phyloP scores from a whole-genome alignment of 2,113 vertebrate genomes.

The Xyliphius kryptos region DNA sequence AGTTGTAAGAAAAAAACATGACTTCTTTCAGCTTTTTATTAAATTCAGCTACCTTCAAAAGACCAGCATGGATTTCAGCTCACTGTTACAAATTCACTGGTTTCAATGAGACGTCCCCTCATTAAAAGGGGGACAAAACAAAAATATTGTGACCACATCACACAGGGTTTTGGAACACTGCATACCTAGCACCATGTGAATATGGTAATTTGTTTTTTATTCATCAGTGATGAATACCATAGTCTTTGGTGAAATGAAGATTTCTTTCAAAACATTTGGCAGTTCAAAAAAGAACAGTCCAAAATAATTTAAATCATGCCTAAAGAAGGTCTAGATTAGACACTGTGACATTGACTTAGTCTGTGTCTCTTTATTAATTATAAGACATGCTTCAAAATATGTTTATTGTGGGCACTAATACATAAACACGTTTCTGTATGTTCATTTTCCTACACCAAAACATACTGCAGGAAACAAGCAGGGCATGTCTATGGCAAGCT shows the following conservation, averaged over 20 bases:
- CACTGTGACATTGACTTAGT: not conserved
- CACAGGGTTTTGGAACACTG: conserved; percentile 24
- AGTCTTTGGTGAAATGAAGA: not conserved
- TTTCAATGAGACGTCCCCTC: conserved; percentile 31
- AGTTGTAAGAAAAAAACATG: conserved; percentile 9
- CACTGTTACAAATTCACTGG: conserved; percentile 26
- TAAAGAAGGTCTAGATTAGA: not conserved
- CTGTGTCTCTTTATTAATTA: not conserved
- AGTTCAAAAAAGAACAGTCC: not conserved
- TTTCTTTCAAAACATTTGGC: not conserved
- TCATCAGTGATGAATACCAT: conserved; percentile 6
- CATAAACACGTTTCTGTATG: not conserved
- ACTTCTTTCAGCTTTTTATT: not conserved
- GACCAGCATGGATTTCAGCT: conserved; percentile 14
- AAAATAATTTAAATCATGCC: not conserved
- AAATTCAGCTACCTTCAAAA: conserved; percentile 18
- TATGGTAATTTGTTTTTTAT: conserved; percentile 30
- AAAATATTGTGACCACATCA: conserved; percentile 33
- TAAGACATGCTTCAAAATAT: not conserved
- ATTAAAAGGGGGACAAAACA: conserved; percentile 27
- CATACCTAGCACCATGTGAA: conserved; percentile 28
- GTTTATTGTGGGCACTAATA: not conserved
- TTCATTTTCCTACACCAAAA: too few relatives aligned
- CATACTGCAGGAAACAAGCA: conserved; percentile 1
- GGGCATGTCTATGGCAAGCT: not conserved